These are phyloP conservation scores for Crossaster papposus DNA, from an alignment of 53 echinoderm and acorn worm species.

Conservation along the genomic window DNA sequence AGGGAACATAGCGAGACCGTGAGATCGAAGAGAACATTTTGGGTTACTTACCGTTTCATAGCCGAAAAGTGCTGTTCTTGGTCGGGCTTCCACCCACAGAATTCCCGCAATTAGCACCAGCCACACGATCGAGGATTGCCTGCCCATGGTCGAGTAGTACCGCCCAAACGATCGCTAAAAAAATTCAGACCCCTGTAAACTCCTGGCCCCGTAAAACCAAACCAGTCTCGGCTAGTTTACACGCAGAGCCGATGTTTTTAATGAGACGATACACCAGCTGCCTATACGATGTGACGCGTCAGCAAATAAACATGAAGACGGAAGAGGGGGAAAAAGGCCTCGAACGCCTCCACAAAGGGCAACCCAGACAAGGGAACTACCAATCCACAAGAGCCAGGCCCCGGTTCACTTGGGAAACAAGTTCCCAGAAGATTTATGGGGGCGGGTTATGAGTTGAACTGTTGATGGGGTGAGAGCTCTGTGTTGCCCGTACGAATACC, in stretches of 20 bases:
- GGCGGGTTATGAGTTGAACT: background rate
- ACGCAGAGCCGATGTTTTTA: background rate
- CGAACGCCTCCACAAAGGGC: background rate
- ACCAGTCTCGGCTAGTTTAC: background rate
- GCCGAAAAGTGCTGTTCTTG: conserved; percentile 15
- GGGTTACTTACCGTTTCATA: conserved; percentile 28
- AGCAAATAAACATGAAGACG: conserved; percentile 24
- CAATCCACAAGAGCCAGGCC: background rate
- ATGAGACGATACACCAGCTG: background rate
- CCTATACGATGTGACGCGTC: conserved; percentile 50
- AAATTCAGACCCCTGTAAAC: conserved; percentile 21
- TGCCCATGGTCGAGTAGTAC: background rate
- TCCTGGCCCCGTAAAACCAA: background rate
- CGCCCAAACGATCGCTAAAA: background rate
- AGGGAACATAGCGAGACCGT: background rate
- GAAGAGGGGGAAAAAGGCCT: no score
- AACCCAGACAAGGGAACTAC: background rate
- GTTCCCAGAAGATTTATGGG: conserved; percentile 39
- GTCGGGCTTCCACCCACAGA: conserved; percentile 7
- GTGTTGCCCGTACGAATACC: background rate
- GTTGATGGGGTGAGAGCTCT: conserved; percentile 13
- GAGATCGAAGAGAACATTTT: background rate
- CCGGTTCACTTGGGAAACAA: conserved; percentile 4
- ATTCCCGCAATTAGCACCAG: conserved; percentile 17
- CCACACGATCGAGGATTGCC: conserved; percentile 3